Evolutionary conservation across 2,113 vertebrate genomes (phyloP), one percentile per base, ranked within the genome.

Genomic region (Neotragus moschatus): DNA sequence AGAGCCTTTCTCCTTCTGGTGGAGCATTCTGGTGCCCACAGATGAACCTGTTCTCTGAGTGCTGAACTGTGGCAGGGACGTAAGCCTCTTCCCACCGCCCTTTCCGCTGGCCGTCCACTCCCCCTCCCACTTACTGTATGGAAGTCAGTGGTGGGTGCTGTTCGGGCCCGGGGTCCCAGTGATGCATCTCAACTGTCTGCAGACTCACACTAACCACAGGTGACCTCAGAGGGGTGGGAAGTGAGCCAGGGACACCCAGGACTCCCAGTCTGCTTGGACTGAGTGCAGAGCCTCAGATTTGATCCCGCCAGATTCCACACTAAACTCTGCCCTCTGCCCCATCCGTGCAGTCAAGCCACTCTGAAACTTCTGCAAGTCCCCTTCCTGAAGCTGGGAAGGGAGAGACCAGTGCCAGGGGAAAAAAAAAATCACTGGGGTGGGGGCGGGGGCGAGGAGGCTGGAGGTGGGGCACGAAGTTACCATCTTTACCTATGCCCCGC

Each of bases 1-100:
- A 58, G 36, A 39, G 39, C 8, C 13, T 2, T 28, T 43, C 55
- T 88, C 5, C 23, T n/a, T 30, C 23, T 0, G 0, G 11, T 3
- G 30, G 39, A 49, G 47, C 30, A 21, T 3, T 12, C 4, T 17
- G 47, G 58, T 2, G 12, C 49, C 7, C 3, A 28, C 26, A 15
- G 56, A 56, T 1, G 43, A 11, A 0, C 3, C 0, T 16, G 33
- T 1, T 6, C 14, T 49, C 66, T 4, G 19, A 66, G 95, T 25
- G 49, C n/a, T 49, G 45, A 49, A 14, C 30, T 45, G n/a, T 3
- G 30, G 33, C 2, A 7, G 56, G 30, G 8, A 75, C 47, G 4
- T 6, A 47, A 49, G 36, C 47, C 21, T 80, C 70, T 58, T 70
- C 33, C 45, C 70, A n/a, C 6, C 0, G 1, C 15, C 33, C 49